These are phyloP conservation scores for Dendroctonus ponderosae DNA, from an alignment of 1,140 invertebrate genomes.

Conservation along the genomic window DNA sequence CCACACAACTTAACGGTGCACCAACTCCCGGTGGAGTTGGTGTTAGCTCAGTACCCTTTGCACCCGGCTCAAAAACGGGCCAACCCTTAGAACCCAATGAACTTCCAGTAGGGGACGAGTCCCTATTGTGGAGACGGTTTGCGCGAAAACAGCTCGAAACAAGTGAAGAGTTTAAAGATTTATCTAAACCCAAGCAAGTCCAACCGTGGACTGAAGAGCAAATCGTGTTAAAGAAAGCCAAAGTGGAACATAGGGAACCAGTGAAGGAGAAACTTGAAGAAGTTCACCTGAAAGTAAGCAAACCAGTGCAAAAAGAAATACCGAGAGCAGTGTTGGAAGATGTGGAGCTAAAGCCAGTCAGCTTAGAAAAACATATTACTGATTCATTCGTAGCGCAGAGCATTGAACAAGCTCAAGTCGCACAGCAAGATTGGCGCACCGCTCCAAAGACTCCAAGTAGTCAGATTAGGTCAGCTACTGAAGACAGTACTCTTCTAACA, in stretches of 20 bases:
- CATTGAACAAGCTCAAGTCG: no score
- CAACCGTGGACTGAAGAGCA: slow-evolving; percentile 53
- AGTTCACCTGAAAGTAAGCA: slow-evolving; percentile 37
- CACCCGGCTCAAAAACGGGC: slow-evolving; percentile 34
- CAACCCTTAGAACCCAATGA: slow-evolving; percentile 50
- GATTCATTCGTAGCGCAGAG: no score
- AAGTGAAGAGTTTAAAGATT: slow-evolving; percentile 17
- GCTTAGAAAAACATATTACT: slow-evolving; percentile 1
- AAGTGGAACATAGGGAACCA: slow-evolving; percentile 48
- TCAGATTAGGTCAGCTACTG: no score
- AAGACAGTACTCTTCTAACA: no score
- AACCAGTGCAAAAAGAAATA: slow-evolving; percentile 44
- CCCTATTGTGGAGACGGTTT: slow-evolving; percentile 54
- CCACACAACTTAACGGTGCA: not conserved
- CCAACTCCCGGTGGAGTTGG: slow-evolving; percentile 21
- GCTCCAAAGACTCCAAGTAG: no score
- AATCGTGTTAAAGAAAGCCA: slow-evolving; percentile 51
- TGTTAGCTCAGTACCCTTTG: slow-evolving; percentile 22
- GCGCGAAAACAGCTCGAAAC: slow-evolving; percentile 9
- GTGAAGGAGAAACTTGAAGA: slow-evolving; percentile 47
- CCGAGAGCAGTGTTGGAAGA: slow-evolving; percentile 44
- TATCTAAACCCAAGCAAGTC: slow-evolving; percentile 27
- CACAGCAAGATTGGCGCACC: no score
- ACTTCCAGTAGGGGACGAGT: slow-evolving; percentile 55
- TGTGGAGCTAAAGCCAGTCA: slow-evolving; percentile 37